Conservation (phyloP, 35 echinoderm and acorn worm genomes). For the Lytechinus pictus region DNA sequence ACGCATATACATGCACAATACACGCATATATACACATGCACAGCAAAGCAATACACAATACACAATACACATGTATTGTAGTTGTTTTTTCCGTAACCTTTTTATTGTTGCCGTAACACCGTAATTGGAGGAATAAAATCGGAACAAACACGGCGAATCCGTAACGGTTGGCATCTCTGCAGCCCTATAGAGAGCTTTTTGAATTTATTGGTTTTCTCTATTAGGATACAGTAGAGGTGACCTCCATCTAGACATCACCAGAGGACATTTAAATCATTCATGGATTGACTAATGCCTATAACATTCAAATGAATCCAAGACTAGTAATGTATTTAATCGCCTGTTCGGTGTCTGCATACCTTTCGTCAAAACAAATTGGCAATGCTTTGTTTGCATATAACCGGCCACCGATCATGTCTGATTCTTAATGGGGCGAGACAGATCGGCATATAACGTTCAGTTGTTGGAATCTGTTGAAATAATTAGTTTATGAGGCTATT, state of each 20-base stretch:
- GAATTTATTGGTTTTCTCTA: neutral
- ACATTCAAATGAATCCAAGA: slow-evolving; percentile 26
- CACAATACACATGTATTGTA: too few relatives aligned
- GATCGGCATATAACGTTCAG: neutral
- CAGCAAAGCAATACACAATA: too few relatives aligned
- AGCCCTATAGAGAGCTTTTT: neutral
- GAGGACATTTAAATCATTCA: neutral
- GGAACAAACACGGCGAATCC: too few relatives aligned
- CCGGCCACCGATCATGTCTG: neutral
- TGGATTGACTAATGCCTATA: neutral
- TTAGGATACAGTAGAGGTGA: neutral
- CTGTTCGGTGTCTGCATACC: neutral
- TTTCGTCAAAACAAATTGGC: slow-evolving; percentile 29
- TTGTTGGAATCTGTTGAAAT: neutral
- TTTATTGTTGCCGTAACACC: too few relatives aligned
- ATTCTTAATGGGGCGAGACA: neutral
- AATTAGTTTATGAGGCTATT: slow-evolving; percentile 35
- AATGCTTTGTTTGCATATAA: neutral
- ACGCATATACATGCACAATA: too few relatives aligned
- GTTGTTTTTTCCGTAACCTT: too few relatives aligned
- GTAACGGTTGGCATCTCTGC: too few relatives aligned
- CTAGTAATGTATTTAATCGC: neutral
- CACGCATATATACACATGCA: too few relatives aligned
- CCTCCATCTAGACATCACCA: neutral
- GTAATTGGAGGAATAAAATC: too few relatives aligned